Percentiles rank a stretch among this genome's conserved stretches.
phyloP scores from a whole-genome alignment of 2,888 invertebrate species.

The Anorthoa munda region DNA sequence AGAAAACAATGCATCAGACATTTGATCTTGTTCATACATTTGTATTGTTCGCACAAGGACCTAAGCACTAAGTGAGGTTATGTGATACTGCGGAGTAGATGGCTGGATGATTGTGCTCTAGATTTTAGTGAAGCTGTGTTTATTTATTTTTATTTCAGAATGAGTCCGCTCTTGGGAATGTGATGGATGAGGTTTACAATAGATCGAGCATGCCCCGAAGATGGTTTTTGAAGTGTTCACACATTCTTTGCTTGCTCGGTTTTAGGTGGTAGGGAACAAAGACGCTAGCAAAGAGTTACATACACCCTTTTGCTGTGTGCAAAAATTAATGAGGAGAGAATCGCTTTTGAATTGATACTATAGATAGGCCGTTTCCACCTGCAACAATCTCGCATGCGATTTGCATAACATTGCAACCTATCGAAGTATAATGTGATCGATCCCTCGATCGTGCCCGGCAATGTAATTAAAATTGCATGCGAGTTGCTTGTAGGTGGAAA shows the following conservation, averaged over 20 bases:
- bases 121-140: conserved; percentile 10
- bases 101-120: conserved; percentile 8
- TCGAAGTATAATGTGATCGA: too few relatives aligned
- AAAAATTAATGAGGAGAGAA: not conserved
- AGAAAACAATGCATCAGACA: conserved; percentile 79
- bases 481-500: too few relatives aligned
- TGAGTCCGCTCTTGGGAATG: not conserved
- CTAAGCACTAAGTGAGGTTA: conserved; percentile 45
- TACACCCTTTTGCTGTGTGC: not conserved
- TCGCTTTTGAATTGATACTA: not conserved
- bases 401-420: too few relatives aligned
- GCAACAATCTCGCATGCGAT: too few relatives aligned
- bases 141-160: conserved; percentile 4
- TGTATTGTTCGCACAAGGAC: conserved; percentile 58
- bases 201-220: not conserved
- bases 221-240: too few relatives aligned
- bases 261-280: not conserved
- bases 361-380: not conserved
- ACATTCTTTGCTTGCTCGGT: not conserved
- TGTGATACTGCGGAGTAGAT: conserved; percentile 40
- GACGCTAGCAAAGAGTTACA: not conserved
- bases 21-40: conserved; percentile 69
- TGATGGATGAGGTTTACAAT: not conserved
- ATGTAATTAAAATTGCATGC: too few relatives aligned
- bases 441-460: too few relatives aligned